phyloP scores from a whole-genome alignment of 2,888 invertebrate species.

The Carcina quercana region DNA sequence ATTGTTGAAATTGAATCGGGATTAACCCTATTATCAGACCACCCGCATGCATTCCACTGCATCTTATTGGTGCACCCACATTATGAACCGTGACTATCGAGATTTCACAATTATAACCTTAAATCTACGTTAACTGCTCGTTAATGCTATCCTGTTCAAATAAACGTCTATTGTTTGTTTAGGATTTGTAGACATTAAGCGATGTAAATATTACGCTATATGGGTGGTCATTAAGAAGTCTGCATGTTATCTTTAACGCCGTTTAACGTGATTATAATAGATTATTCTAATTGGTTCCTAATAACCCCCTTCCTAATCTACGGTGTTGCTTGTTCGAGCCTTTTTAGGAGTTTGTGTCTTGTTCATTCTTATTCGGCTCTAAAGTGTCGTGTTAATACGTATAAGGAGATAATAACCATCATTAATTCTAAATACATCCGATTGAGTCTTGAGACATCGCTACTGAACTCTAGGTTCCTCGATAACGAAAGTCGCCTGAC shows the following conservation, averaged over 20 bases:
- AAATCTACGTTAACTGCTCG: slow-evolving; percentile 29
- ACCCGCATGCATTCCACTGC: slow-evolving; percentile 44
- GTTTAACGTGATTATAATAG: no score
- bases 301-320: no score
- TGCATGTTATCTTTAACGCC: no score
- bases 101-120: slow-evolving; percentile 1
- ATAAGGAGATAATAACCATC: no score
- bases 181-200: slow-evolving; percentile 17
- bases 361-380: no score
- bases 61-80: slow-evolving; percentile 27
- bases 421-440: no score
- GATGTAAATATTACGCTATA: slow-evolving; percentile 19
- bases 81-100: slow-evolving; percentile 9
- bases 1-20: slow-evolving; percentile 42
- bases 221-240: slow-evolving; percentile 31
- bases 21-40: slow-evolving; percentile 47
- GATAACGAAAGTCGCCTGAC: slow-evolving; percentile 40
- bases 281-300: no score
- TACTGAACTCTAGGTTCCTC: no score
- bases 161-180: slow-evolving; percentile 12
- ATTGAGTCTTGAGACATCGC: no score
- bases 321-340: no score
- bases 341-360: no score
- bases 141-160: slow-evolving; percentile 28
- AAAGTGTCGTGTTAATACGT: no score